Base-by-base conservation (phyloP, 2,113 vertebrate genomes). In the Emydocephalus ijimae region DNA sequence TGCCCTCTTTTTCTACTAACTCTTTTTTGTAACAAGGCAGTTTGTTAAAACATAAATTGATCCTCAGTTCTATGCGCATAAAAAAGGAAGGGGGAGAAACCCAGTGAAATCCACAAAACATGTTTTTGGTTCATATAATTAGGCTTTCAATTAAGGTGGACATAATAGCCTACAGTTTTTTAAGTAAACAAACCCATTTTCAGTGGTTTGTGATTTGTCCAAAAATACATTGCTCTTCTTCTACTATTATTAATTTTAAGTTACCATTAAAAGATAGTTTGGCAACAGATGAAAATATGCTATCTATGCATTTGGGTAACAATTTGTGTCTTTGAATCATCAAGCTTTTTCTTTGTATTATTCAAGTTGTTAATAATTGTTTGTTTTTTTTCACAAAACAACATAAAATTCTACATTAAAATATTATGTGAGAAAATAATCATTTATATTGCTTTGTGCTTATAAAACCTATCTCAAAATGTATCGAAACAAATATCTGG, bases 151-250 rank as follows among this genome's bases (percentile, higher is more conserved):
- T 87, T 29, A 55, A 57, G 74, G 64, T 59, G 29, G 74, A 11
- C 57, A 69, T 54, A 2, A 21, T 0, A 7, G 86, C 90, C 88
- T 91, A 59, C 15, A 92, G 89, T 57, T 61, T 34, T 0, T 93
- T 26, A 90, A 94, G 29, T 26, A 90, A 95, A 96, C 93, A 90
- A 90, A 96, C 89, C n/a, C 92, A 45, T 95, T 95, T 89, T 55
- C 92, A 0, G 0, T 61, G 89, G 45, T 26, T 91, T 90, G 91
- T 93, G 93, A 96, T 94, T 89, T 88, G 43, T 87, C 50, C 94
- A 94, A 94, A 95, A 94, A 95, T 34, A 34, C 59, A 89, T 45
- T n/a, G 1, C 4, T 86, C 2, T 88, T 81, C 85, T 89, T 95
- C 59, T 0, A 61, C 59, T 0, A 61, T 95, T 95, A 92, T 56